Percentiles rank a stretch among this genome's conserved stretches.
phyloP scores from a whole-genome alignment of 2,888 invertebrate genomes.

The Heliconius cydno region DNA sequence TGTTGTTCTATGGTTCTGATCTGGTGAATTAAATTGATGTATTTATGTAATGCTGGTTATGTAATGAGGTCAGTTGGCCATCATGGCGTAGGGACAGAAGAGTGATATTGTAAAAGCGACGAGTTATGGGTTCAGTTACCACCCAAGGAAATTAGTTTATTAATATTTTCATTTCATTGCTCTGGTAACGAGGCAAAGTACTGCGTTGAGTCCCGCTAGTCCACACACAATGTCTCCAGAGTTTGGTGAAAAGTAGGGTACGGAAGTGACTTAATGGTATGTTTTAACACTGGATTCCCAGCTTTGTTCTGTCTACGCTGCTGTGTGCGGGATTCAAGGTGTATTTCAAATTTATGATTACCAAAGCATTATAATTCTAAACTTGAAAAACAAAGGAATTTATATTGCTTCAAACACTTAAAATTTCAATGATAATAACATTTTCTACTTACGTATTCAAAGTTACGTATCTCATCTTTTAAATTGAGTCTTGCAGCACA shows the following conservation, averaged over 20 bases:
- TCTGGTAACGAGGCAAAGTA: neutral
- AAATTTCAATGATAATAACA: neutral
- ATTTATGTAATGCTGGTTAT: slow-evolving; percentile 28
- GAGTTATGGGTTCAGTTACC: neutral
- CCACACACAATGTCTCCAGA: neutral
- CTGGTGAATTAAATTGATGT: slow-evolving; percentile 34
- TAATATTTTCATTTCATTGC: neutral
- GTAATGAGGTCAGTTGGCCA: neutral
- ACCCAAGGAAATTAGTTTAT: neutral
- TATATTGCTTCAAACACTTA: no score
- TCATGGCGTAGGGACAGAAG: neutral
- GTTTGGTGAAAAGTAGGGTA: neutral
- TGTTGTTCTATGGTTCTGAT: slow-evolving; percentile 33
- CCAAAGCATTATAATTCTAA: no score
- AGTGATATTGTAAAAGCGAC: neutral
- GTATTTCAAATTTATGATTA: no score
- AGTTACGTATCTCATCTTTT: neutral
- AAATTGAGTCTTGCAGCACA: neutral
- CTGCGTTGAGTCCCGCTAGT: neutral
- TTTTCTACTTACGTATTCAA: neutral
- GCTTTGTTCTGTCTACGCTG: neutral
- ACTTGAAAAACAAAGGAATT: no score
- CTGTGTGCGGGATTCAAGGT: neutral
- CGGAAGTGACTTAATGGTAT: neutral
- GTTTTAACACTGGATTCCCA: neutral